phyloP scores from a whole-genome alignment of 2,113 vertebrate genomes.

The Siniperca knerii region DNA sequence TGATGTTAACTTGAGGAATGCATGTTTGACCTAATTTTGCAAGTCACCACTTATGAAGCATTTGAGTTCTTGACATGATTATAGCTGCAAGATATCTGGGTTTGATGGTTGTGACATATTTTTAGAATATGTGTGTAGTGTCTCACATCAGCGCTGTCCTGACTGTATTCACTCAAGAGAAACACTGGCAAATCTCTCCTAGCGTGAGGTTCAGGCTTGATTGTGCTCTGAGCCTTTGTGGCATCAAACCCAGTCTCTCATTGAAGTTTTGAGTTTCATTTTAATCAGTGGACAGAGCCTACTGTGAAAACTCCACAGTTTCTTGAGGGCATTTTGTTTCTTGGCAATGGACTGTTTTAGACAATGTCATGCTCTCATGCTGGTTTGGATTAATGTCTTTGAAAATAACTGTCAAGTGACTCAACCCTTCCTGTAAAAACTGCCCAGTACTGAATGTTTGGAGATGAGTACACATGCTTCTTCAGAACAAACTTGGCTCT shows the following conservation, averaged over 20 bases:
- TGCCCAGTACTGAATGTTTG: neutral
- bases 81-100: neutral
- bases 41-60: neutral
- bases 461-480: neutral
- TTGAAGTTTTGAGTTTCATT: conserved; percentile 24
- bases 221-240: too few species aligned
- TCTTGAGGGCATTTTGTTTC: conserved; percentile 13
- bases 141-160: neutral
- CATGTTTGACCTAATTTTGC: neutral
- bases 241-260: too few species aligned
- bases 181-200: neutral
- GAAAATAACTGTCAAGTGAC: neutral
- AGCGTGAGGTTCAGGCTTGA: conserved; percentile 4
- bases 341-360: conserved; percentile 28
- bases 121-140: neutral
- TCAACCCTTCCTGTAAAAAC: neutral
- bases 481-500: neutral
- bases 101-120: neutral
- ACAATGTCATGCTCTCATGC: neutral
- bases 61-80: neutral
- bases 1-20: neutral
- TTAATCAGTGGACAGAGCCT: conserved; percentile 39
- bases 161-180: neutral
- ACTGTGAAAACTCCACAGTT: conserved; percentile 28
- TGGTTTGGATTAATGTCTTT: conserved; percentile 16